A percentile compares a stretch with the other conserved stretches of the same genome.
phyloP scores from a whole-genome alignment of 1,140 invertebrate species.

The Amphibalanus amphitrite region DNA sequence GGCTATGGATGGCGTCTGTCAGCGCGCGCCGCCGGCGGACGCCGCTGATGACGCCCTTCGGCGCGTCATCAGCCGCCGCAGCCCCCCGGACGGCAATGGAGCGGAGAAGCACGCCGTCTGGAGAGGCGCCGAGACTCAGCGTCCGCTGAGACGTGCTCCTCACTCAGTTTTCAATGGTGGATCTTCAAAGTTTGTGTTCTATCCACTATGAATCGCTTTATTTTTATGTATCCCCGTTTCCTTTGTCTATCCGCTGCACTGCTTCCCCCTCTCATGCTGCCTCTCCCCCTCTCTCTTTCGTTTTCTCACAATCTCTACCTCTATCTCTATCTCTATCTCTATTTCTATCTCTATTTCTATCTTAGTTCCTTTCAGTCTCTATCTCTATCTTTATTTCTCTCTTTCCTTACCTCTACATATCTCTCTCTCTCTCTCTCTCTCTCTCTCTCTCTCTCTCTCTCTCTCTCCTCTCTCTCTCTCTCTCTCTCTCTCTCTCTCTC shows the following conservation, averaged over 20 bases:
- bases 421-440: slow-evolving; percentile 6
- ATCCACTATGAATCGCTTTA: too few species aligned
- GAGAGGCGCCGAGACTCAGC: too few species aligned
- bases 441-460: neutral
- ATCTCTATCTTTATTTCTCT: slow-evolving; percentile 8
- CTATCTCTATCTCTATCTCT: slow-evolving; percentile 13
- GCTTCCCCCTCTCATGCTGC: neutral
- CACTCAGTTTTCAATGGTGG: too few species aligned
- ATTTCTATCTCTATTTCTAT: slow-evolving; percentile 11
- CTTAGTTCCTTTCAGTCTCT: slow-evolving; percentile 9
- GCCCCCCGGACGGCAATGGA: too few species aligned
- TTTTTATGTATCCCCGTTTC: too few species aligned
- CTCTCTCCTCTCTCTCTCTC: slow-evolving; percentile 10
- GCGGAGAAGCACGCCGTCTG: too few species aligned
- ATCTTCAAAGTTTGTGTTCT: too few species aligned
- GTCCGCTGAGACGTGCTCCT: too few species aligned
- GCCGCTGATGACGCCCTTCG: too few species aligned
- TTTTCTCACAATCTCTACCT: slow-evolving; percentile 4
- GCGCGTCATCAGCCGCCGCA: too few species aligned
- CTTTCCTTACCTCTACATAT: slow-evolving; percentile 4
- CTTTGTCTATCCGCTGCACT: neutral
- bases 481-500: slow-evolving; percentile 20
- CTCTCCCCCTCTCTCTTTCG: slow-evolving; percentile 6
- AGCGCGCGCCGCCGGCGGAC: too few species aligned
- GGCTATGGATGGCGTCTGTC: too few species aligned